These are phyloP conservation scores for Mythimna impura DNA, from an alignment of 2,888 invertebrate genomes.

Conservation along the genomic window DNA sequence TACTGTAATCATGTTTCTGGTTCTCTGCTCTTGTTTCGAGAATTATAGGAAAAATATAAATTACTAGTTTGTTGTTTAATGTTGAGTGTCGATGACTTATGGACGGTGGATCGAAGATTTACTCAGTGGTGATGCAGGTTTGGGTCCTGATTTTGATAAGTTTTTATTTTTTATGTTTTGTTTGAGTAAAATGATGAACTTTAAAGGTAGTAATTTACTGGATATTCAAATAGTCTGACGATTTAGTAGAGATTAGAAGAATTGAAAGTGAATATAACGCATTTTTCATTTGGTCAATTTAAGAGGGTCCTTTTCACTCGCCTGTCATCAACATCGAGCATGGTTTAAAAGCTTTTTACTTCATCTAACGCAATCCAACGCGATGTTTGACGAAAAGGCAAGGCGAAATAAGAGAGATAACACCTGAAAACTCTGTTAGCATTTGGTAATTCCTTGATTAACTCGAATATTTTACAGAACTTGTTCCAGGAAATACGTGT, in stretches of 20 bases:
- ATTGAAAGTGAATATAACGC: not conserved
- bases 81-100: conserved; percentile 15
- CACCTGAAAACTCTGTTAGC: no score
- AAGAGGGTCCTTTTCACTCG: no score
- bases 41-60: conserved; percentile 44
- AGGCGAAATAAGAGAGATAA: no score
- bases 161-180: not conserved
- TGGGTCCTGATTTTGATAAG: not conserved
- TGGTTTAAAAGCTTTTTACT: no score
- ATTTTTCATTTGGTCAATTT: not conserved
- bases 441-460: no score
- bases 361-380: no score
- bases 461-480: no score
- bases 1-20: conserved; percentile 28
- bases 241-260: not conserved
- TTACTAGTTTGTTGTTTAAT: conserved; percentile 31
- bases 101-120: not conserved
- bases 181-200: not conserved
- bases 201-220: not conserved
- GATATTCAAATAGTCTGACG: not conserved
- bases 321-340: no score
- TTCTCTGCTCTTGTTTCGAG: conserved; percentile 31
- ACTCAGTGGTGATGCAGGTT: not conserved
- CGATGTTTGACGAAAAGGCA: no score
- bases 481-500: no score